Evolutionary conservation across 2,797 vertebrate genomes (phyloP).

Genomic region (Onychomys leucogaster): DNA sequence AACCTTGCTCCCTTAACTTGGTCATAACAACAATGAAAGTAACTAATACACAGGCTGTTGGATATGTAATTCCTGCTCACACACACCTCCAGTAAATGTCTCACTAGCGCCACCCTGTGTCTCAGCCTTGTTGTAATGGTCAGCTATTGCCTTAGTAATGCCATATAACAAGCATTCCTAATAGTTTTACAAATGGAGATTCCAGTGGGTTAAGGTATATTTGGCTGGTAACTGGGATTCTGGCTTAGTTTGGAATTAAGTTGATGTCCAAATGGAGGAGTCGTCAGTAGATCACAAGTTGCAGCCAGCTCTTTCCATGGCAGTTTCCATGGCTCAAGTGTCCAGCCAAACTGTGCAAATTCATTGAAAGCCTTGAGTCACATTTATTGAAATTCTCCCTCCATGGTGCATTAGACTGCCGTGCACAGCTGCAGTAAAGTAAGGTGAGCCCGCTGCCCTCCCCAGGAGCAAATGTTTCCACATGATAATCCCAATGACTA

Average conservation of each 20-base stretch:
- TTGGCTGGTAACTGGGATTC: neutral
- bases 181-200: neutral
- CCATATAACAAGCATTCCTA: neutral
- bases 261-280: neutral
- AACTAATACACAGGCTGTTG: neutral
- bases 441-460: neutral
- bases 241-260: neutral
- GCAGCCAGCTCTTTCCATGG: neutral
- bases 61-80: too few relatives aligned
- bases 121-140: neutral
- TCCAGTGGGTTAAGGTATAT: neutral
- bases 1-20: neutral
- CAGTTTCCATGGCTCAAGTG: neutral
- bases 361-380: too few relatives aligned
- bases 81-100: too few relatives aligned
- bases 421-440: neutral
- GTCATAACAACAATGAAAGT: neutral
- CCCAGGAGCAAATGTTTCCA: neutral
- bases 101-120: neutral
- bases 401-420: neutral
- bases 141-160: neutral
- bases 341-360: neutral
- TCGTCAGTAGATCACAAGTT: too few relatives aligned
- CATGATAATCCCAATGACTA: fast-evolving
- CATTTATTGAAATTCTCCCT: neutral